A percentile compares a stretch with the other conserved stretches of the same genome.
Evolutionary conservation across 1,140 invertebrate genomes (phyloP).

Genomic region (Neotoxoptera formosana): DNA sequence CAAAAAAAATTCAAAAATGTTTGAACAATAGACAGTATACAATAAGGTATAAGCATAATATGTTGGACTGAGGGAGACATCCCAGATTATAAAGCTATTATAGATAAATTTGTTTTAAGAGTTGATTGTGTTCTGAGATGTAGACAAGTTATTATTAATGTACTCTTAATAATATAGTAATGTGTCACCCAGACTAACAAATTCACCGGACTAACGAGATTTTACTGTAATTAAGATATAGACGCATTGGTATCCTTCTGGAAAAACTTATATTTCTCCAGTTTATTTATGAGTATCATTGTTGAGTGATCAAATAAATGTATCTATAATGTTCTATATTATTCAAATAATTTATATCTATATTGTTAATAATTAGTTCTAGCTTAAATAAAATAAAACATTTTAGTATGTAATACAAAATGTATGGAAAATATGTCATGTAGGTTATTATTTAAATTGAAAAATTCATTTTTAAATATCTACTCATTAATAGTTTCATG

Average conservation of each 20-base stretch:
- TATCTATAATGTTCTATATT: neutral
- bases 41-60: neutral
- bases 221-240: neutral
- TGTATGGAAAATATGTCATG: neutral
- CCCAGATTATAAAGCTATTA: neutral
- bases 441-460: neutral
- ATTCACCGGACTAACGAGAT: neutral
- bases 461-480: neutral
- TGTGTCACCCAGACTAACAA: neutral
- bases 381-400: neutral
- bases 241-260: neutral
- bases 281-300: neutral
- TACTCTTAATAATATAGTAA: neutral
- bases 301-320: neutral
- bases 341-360: neutral
- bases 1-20: neutral
- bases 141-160: neutral
- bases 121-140: neutral
- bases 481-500: neutral
- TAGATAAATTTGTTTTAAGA: neutral
- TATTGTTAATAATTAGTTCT: neutral
- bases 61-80: neutral
- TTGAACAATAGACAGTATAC: neutral
- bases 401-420: neutral
- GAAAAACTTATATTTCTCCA: neutral